Conservation (phyloP, 2,113 vertebrate species). For the Pavo muticus region DNA sequence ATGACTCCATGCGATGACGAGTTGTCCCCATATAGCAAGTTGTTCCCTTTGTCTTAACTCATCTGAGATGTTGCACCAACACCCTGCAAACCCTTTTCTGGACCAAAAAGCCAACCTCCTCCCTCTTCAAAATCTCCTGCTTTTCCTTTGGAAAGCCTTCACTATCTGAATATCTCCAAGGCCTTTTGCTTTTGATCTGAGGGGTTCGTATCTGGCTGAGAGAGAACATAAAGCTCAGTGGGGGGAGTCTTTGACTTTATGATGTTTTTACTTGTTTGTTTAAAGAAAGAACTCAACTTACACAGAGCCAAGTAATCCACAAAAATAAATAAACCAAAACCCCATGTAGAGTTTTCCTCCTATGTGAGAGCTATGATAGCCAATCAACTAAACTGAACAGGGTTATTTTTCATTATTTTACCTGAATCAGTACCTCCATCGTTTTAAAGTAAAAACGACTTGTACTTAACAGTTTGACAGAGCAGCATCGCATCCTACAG, state of each 20-base stretch:
- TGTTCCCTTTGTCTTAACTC: not conserved
- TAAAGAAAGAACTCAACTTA: not conserved
- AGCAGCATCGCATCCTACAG: not conserved
- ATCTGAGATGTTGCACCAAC: not conserved
- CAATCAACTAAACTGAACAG: not conserved
- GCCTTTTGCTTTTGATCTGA: not conserved
- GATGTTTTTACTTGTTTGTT: not conserved
- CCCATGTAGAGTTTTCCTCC: not conserved
- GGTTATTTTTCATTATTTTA: not conserved
- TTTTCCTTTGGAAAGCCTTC: not conserved
- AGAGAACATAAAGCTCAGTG: not conserved
- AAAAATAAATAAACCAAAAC: not conserved
- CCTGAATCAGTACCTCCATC: not conserved
- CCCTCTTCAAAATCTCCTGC: not conserved
- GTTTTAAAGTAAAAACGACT: not conserved
- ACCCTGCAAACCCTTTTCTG: not conserved
- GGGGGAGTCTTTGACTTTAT: not conserved
- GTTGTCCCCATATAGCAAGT: not conserved
- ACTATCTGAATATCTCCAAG: not conserved
- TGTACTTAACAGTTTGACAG: not conserved
- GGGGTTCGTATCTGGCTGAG: not conserved
- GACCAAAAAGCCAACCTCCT: not conserved
- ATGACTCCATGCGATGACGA: not conserved
- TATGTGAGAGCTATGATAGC: not conserved
- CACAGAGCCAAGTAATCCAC: not conserved